These are phyloP conservation scores for Bostrychus sinensis DNA, from an alignment of 2,113 vertebrate species.

Conservation along the genomic window DNA sequence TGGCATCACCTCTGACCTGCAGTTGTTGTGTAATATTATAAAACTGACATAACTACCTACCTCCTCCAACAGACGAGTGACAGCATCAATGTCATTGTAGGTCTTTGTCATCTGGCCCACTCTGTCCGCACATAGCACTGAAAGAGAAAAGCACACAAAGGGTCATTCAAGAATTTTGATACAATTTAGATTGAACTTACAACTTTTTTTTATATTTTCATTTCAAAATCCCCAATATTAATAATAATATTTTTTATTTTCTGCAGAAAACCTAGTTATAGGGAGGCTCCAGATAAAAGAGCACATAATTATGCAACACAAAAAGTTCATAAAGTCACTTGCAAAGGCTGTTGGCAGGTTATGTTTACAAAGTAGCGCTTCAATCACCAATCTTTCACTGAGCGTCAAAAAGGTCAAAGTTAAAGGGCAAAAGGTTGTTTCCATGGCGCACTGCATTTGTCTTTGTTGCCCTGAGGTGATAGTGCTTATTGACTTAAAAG, in stretches of 20 bases:
- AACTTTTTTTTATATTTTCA: no score
- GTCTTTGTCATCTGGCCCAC: constrained; percentile 99
- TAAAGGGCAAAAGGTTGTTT: constrained; percentile 24
- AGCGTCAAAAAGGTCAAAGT: neutral
- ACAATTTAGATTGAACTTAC: no score
- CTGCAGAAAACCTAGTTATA: no score
- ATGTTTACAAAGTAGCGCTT: constrained; percentile 5
- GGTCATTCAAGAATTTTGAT: no score
- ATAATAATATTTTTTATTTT: no score
- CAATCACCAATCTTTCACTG: constrained; percentile 11
- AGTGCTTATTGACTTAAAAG: constrained; percentile 25
- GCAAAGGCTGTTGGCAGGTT: no score
- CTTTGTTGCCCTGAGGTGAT: constrained; percentile 15
- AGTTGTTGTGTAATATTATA: neutral
- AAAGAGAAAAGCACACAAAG: constrained; percentile 5
- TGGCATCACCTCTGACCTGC: neutral
- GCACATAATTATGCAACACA: neutral
- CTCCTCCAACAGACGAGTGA: constrained; percentile 98
- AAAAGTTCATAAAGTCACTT: constrained; percentile 9
- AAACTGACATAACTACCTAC: constrained; percentile 66
- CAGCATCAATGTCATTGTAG: constrained; percentile 98
- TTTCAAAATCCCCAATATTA: no score
- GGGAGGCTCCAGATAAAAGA: neutral
- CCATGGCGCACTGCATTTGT: constrained; percentile 36
- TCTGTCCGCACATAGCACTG: constrained; percentile 98